Evolutionary conservation across 2,888 invertebrate species (phyloP), one percentile per base, ranked within the genome.

Genomic region (Trichogramma dendrolimi): DNA sequence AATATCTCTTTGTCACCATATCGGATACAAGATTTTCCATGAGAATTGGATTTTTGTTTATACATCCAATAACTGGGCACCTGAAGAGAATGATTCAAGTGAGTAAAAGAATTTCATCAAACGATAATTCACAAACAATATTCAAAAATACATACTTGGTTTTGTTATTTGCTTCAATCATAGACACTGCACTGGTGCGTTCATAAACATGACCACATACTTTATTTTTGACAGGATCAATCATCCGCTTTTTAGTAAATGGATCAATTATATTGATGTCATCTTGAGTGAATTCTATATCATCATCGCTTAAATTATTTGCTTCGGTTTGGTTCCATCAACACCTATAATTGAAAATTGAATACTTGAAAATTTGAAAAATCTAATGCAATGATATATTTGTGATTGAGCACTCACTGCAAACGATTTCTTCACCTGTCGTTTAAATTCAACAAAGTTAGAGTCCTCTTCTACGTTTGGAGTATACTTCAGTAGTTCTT

Each of bases 191-290:
- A 55, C 70, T 75, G 6, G 67, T 68, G 42, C 67, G 68, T 57
- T 79, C 79, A 60, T 78, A 78, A 6, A 75, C 67, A 43, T 79
- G 79, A 14, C 74, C 75, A 60, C 79, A 79, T 27, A 61, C 57
- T 11, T 51, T 67, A 64, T 78, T 79, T 66, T 68, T 75, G 27
- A 79, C 71, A 27, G 79, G 78, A 61, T 78, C 68, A 4, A 66
- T 68, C 70, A 79, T 79, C 60, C 73, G 67, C 14, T 62, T 71
- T 49, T 79, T 78, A 3, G 75, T 71, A 50, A 79, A 75, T 41
- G 79, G 78, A 69, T 78, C 78, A 10, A 78, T 74, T 4, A 73
- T 62, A 60, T 72, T 78, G 11, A 77, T 55, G 1, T 68, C 63
- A 3, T 62, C 68, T 8, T 70, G 61, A 5, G 70, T 71, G 42